These are phyloP conservation scores for Aeoliscus strigatus DNA, from an alignment of 2,797 vertebrate species.

Conservation along the genomic window DNA sequence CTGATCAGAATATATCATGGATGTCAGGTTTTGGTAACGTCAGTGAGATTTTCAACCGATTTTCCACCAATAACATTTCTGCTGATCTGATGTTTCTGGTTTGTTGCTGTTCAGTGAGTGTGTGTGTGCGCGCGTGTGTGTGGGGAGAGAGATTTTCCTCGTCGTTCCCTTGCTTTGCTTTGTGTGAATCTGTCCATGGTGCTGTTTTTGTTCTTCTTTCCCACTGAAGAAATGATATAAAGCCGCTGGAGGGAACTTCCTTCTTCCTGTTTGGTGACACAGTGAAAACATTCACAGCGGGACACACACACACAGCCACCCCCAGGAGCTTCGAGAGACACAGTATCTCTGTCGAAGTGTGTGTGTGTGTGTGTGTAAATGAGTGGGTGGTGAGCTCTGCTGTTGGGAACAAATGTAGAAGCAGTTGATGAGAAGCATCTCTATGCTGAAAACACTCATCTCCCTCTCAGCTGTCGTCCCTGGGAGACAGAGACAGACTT, in stretches of 20 bases:
- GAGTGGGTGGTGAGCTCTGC: slow-evolving; percentile 39
- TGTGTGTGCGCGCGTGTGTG: too few species aligned
- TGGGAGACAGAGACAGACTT: slow-evolving; percentile 27
- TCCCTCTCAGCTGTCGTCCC: slow-evolving; percentile 29
- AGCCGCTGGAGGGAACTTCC: slow-evolving; percentile 55
- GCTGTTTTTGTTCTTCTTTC: slow-evolving; percentile 12
- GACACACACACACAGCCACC: slow-evolving; percentile 20
- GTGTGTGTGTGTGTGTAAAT: slow-evolving; percentile 8
- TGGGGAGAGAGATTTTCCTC: too few species aligned
- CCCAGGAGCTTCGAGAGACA: slow-evolving; percentile 30
- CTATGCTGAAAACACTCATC: slow-evolving; percentile 34
- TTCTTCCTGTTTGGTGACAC: slow-evolving; percentile 54
- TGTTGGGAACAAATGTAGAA: slow-evolving; percentile 49
- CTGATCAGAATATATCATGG: too few species aligned
- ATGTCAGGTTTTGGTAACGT: too few species aligned
- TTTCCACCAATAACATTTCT: too few species aligned
- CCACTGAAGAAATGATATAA: slow-evolving; percentile 28
- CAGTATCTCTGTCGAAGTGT: slow-evolving; percentile 52
- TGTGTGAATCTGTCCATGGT: too few species aligned
- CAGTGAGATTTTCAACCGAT: too few species aligned
- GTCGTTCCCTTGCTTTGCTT: too few species aligned
- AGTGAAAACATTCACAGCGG: slow-evolving; percentile 49
- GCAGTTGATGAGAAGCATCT: slow-evolving; percentile 39
- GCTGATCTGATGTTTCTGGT: too few species aligned
- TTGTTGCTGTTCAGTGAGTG: too few species aligned